phyloP scores from a whole-genome alignment of 2,888 invertebrate genomes.

The Globia sparganii region DNA sequence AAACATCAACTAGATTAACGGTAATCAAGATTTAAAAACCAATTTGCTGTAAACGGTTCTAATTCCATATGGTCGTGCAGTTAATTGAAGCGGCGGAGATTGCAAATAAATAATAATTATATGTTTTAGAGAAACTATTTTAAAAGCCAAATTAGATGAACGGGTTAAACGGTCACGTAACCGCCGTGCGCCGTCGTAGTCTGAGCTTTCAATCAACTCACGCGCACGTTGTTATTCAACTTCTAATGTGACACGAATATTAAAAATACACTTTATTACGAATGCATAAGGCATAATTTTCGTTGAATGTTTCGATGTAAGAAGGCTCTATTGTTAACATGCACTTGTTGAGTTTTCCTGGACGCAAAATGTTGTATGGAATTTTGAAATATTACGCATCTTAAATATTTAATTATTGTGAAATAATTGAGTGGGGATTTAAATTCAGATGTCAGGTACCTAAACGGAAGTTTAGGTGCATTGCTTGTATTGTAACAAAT shows the following conservation, averaged over 20 bases:
- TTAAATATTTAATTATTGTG: neutral
- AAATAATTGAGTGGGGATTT: conserved; percentile 11
- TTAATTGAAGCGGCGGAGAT: conserved; percentile 70
- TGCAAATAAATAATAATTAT: conserved; percentile 78
- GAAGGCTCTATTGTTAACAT: neutral
- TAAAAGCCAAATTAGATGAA: conserved; percentile 81
- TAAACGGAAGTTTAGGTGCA: neutral
- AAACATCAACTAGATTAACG: conserved; percentile 36
- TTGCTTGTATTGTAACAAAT: neutral
- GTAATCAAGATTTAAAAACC: conserved; percentile 47
- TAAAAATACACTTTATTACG: conserved; percentile 48
- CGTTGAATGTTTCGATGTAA: neutral
- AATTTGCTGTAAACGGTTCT: conserved; percentile 67
- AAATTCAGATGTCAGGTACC: neutral
- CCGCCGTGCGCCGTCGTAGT: conserved; percentile 74
- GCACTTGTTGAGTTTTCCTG: conserved; percentile 20
- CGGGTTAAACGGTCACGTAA: conserved; percentile 84
- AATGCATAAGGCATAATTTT: conserved; percentile 23
- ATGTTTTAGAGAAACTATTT: conserved; percentile 75
- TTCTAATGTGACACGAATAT: neutral
- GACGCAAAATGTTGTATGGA: conserved; percentile 5
- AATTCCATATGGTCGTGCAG: conserved; percentile 70
- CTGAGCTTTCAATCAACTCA: conserved; percentile 82
- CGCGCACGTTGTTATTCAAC: conserved; percentile 64
- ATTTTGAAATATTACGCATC: conserved; percentile 16